Evolutionary conservation across 1,140 invertebrate genomes (phyloP), one percentile per base, ranked within the genome.

Genomic region (Leptopilina boulardi): DNA sequence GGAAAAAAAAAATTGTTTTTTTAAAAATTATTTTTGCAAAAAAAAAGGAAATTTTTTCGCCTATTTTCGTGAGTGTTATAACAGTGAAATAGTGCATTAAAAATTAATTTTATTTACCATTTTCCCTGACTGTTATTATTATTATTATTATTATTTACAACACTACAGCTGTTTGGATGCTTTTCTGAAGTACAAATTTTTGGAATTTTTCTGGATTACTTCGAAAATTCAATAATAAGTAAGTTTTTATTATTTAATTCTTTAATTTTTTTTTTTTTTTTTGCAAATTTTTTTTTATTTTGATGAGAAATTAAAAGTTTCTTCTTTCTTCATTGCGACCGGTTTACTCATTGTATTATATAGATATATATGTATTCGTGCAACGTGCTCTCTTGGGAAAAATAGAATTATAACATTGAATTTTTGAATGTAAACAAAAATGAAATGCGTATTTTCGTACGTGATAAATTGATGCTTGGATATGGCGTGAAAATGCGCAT

Each of bases 401-500:
- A n/a, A n/a, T n/a, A n/a, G n/a, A n/a, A n/a, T n/a, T n/a, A n/a
- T n/a, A n/a, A n/a, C n/a, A n/a, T n/a, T n/a, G n/a, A n/a, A n/a
- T n/a, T n/a, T 13, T 13, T 26, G 13, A 15, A 26, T 15, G 26
- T 26, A 9, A 30, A 66, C 26, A 56, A 56, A 21, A n/a, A 15
- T 66, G 15, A 18, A 51, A 8, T 18, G 18, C n/a, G 59, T 34
- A 66, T 66, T 66, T n/a, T 66, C 26, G 26, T 66, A 30, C 59
- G 59, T 66, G 59, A 26, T 66, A n/a, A 66, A 66, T 66, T n/a
- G 3, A 26, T 30, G 13, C 19, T 59, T 23, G 23, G 59, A 66
- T 66, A 66, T 66, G 59, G 59, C 21, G 23, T 66, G 59, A 30
- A 26, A 66, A 66, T 66, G 59, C 59, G 26, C 59, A n/a, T 34